phyloP scores from a whole-genome alignment of 2,113 vertebrate genomes.

The Tiliqua scincoides region DNA sequence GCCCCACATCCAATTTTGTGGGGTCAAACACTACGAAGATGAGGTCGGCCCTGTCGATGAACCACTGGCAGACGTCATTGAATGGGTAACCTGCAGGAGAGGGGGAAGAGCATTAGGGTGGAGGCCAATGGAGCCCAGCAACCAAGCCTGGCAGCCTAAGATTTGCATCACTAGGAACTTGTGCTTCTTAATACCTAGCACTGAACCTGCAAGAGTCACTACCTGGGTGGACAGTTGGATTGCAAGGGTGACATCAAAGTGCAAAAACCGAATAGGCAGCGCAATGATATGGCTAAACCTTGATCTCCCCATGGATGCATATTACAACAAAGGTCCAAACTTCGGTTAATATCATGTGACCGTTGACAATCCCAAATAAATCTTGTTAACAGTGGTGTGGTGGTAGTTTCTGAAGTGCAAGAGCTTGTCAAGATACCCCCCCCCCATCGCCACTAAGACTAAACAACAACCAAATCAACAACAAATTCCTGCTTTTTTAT shows the following conservation, averaged over 20 bases:
- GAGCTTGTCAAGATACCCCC: no score
- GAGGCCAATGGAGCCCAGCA: background rate
- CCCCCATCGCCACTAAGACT: no score
- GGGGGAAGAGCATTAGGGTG: constrained; percentile 47
- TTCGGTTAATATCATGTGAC: background rate
- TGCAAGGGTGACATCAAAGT: background rate
- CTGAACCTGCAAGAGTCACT: background rate
- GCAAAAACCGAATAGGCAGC: background rate
- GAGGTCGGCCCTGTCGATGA: constrained; percentile 96
- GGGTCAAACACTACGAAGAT: constrained; percentile 98
- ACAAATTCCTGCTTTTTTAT: no score
- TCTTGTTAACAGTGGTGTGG: background rate
- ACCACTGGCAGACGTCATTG: constrained; percentile 99
- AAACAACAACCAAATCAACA: no score
- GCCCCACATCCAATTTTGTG: constrained; percentile 94
- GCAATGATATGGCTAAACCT: background rate
- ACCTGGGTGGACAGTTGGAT: background rate
- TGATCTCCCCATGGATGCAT: background rate
- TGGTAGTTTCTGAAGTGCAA: no score
- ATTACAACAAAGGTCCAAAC: background rate
- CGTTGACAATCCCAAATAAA: background rate
- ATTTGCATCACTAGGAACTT: background rate
- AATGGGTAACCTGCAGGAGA: constrained; percentile 90
- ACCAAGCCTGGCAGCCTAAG: background rate
- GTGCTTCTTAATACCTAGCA: background rate